Percentiles rank a stretch among this genome's conserved stretches.
Conservation (phyloP, 2,113 vertebrate species). For the Hemibagrus wyckioides region DNA sequence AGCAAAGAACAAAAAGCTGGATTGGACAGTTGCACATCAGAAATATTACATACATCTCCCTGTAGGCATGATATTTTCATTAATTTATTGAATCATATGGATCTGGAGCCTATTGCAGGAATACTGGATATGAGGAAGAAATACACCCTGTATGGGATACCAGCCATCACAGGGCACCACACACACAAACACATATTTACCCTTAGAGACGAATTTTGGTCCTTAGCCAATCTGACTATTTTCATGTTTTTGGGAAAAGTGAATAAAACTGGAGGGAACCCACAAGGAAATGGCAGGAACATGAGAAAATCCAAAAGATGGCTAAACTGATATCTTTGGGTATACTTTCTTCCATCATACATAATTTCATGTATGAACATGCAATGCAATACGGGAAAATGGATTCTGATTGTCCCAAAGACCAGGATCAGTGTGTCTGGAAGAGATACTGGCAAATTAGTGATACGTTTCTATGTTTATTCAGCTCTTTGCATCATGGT, state of each 20-base stretch:
- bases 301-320: not conserved
- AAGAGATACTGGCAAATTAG: not conserved
- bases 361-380: not conserved
- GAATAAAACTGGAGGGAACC: not conserved
- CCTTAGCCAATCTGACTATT: not conserved
- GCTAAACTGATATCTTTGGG: not conserved
- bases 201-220: not conserved
- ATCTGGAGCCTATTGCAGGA: not conserved
- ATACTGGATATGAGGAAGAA: not conserved
- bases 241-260: not conserved
- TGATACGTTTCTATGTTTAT: not conserved
- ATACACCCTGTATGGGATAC: not conserved
- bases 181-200: not conserved
- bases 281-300: not conserved
- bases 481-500: not conserved
- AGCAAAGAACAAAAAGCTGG: no score
- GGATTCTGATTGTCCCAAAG: not conserved
- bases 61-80: not conserved
- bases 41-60: not conserved
- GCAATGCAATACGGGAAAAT: not conserved
- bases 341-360: not conserved
- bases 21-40: no score
- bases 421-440: not conserved
- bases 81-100: not conserved
- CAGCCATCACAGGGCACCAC: not conserved